phyloP scores from a whole-genome alignment of 64 coral and sea anemone species.

The Actinia tenebrosa region DNA sequence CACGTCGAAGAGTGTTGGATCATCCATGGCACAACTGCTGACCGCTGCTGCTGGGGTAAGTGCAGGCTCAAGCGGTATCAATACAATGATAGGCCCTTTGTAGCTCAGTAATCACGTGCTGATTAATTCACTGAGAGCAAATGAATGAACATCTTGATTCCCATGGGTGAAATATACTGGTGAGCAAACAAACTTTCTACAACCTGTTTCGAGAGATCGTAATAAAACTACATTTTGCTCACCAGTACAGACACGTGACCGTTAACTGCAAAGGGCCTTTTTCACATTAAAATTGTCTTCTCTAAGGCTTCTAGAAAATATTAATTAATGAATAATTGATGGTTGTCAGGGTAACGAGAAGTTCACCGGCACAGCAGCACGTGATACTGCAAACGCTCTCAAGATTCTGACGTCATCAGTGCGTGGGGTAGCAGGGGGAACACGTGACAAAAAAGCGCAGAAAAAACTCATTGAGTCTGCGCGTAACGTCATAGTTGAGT shows the following conservation, averaged over 20 bases:
- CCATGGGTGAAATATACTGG: too few relatives aligned
- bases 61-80: neutral
- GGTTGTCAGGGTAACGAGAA: conserved; percentile 84
- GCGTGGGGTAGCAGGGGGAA: conserved; percentile 82
- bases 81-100: too few relatives aligned
- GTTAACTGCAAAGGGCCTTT: too few relatives aligned
- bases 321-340: neutral
- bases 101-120: too few relatives aligned
- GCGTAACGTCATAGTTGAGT: conserved; percentile 78
- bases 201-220: too few relatives aligned
- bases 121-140: too few relatives aligned
- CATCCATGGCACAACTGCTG: conserved; percentile 94
- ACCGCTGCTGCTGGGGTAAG: conserved; percentile 94
- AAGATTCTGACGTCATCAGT: conserved; percentile 82
- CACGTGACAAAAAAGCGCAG: conserved; percentile 67
- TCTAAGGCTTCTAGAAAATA: neutral
- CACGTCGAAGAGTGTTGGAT: conserved; percentile 96
- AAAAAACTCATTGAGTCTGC: conserved; percentile 90
- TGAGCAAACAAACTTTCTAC: too few relatives aligned
- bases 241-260: too few relatives aligned
- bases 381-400: conserved; percentile 83
- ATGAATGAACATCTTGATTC: too few relatives aligned
- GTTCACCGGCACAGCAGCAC: conserved; percentile 87
- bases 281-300: neutral
- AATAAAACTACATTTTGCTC: too few relatives aligned